These are phyloP conservation scores for Drosophila mojavensis DNA, from an alignment of 1,140 invertebrate species.

Conservation along the genomic window DNA sequence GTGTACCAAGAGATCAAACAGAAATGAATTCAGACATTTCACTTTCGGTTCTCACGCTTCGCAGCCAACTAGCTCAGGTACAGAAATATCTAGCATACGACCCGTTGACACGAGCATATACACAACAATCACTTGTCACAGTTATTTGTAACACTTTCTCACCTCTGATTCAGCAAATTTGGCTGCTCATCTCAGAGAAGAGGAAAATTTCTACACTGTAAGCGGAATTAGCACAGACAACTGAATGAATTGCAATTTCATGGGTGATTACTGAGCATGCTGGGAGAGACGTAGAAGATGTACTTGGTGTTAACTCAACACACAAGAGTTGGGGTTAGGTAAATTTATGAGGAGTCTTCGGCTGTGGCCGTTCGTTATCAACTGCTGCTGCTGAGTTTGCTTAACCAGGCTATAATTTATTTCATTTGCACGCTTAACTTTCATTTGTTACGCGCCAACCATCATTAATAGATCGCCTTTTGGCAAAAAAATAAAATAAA, in stretches of 20 bases:
- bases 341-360: constrained; percentile 14
- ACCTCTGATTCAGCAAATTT: constrained; percentile 47
- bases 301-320: neutral
- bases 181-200: constrained; percentile 16
- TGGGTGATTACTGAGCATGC: constrained; percentile 4
- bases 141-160: constrained; percentile 68
- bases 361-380: neutral
- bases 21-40: constrained; percentile 24
- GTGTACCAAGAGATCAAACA: constrained; percentile 15
- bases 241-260: constrained; percentile 19
- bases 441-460: constrained; percentile 5
- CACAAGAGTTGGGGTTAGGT: neutral
- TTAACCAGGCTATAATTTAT: neutral
- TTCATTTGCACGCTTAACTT: neutral
- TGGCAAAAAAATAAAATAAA: constrained; percentile 28
- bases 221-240: constrained; percentile 12
- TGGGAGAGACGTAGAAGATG: neutral
- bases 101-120: constrained; percentile 4
- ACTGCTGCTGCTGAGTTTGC: neutral
- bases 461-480: constrained; percentile 22
- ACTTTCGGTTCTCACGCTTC: constrained; percentile 59
- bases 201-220: constrained; percentile 37
- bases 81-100: constrained; percentile 8
- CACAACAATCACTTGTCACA: constrained; percentile 44
- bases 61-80: constrained; percentile 6